Conservation (phyloP, 2,888 invertebrate genomes). For the Anarsia innoxiella region DNA sequence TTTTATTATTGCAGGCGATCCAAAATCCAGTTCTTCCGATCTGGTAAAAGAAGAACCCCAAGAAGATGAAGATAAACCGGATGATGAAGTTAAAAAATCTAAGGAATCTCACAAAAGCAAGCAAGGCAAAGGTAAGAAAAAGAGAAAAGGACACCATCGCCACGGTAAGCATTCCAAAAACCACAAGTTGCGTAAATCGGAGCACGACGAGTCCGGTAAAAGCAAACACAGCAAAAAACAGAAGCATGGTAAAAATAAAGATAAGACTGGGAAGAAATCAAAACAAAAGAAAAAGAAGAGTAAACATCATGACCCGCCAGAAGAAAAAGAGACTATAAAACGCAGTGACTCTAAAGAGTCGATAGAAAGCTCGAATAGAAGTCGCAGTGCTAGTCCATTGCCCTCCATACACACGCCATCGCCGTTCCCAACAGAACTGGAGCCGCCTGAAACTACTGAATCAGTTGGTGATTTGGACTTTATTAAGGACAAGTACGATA, state of each 20-base stretch:
- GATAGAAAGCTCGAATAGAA: constrained; percentile 56
- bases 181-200: constrained; percentile 52
- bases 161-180: constrained; percentile 69
- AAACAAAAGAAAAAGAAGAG: constrained; percentile 67
- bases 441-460: constrained; percentile 24
- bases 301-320: constrained; percentile 40
- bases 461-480: constrained; percentile 55
- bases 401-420: constrained; percentile 63
- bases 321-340: constrained; percentile 21
- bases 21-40: constrained; percentile 48
- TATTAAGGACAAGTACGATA: constrained; percentile 76
- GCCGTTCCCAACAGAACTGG: constrained; percentile 48
- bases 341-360: constrained; percentile 46
- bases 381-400: constrained; percentile 61
- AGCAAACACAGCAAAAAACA: constrained; percentile 50
- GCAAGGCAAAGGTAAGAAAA: constrained; percentile 59
- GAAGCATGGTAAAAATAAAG: constrained; percentile 53
- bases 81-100: constrained; percentile 32
- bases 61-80: constrained; percentile 24
- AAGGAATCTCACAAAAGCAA: constrained; percentile 62
- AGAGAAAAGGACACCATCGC: constrained; percentile 61
- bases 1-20: constrained; percentile 41
- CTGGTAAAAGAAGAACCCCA: constrained; percentile 26
- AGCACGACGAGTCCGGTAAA: constrained; percentile 38
- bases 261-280: constrained; percentile 64